Conservation (phyloP, 2,113 vertebrate genomes). For the Eurystomus gularis region DNA sequence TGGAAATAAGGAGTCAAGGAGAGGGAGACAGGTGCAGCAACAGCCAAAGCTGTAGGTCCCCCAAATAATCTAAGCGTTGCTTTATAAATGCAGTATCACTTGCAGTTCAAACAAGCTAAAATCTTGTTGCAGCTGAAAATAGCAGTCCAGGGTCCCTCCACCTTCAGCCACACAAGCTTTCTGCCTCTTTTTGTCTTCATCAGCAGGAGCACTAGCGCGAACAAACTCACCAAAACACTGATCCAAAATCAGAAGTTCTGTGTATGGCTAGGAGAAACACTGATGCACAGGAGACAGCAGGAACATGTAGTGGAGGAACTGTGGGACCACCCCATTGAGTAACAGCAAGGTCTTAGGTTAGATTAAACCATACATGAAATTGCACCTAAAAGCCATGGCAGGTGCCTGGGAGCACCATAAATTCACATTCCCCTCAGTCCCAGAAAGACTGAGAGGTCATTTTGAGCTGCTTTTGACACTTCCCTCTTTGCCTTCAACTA, state of each 20-base stretch:
- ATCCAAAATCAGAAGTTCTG: not conserved
- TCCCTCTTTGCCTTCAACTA: not conserved
- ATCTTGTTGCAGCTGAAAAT: not conserved
- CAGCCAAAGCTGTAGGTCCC: not conserved
- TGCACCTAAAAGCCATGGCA: not conserved
- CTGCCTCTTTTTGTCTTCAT: not conserved
- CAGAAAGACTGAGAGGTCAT: not conserved
- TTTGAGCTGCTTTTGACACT: not conserved
- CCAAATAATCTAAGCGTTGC: not conserved
- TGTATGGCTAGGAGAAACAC: not conserved
- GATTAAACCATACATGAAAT: not conserved
- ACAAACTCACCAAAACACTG: not conserved
- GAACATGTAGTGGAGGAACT: fast-evolving
- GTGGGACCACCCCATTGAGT: not conserved
- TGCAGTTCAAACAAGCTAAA: not conserved
- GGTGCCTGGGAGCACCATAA: not conserved
- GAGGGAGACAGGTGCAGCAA: not conserved
- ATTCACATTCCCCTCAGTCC: not conserved
- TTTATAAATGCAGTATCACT: not conserved
- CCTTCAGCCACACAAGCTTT: not conserved
- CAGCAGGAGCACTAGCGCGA: not conserved
- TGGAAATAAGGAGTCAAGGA: not conserved
- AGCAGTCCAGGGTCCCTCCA: not conserved
- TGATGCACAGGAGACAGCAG: not conserved
- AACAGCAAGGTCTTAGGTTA: not conserved